Conservation (phyloP, 2,113 vertebrate genomes). For the Tragelaphus scriptus region DNA sequence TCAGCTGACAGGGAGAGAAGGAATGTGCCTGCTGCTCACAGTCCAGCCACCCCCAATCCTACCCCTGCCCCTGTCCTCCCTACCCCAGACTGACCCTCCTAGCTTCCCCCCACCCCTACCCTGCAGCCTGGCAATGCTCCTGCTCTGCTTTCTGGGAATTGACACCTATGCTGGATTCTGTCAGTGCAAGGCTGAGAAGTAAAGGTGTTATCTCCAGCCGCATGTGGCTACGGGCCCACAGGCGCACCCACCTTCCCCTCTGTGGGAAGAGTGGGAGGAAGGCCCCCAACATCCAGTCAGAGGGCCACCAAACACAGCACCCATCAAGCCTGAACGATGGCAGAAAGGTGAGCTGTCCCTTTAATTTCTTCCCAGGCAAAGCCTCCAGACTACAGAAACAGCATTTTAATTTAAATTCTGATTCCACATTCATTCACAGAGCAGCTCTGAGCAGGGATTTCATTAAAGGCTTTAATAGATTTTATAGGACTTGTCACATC, state of each 20-base stretch:
- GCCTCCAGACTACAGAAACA: conserved; percentile 73
- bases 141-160: not conserved
- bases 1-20: not conserved
- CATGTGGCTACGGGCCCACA: not conserved
- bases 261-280: not conserved
- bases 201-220: not conserved
- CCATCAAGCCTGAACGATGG: accelerated
- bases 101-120: not conserved
- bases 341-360: conserved; percentile 52
- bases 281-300: not conserved
- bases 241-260: not conserved
- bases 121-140: accelerated
- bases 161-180: not conserved
- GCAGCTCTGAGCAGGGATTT: conserved; percentile 75
- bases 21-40: not conserved
- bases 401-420: conserved; percentile 81
- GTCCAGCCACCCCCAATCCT: not conserved
- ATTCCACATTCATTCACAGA: conserved; percentile 78
- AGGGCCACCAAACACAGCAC: not conserved
- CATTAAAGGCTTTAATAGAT: conserved; percentile 84
- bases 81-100: not conserved
- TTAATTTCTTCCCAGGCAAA: conserved; percentile 71
- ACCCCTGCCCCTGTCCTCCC: not conserved
- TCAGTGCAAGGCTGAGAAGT: not conserved
- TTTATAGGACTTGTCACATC: conserved; percentile 81